Evolutionary conservation across 2,113 vertebrate species (phyloP), one percentile per base, ranked within the genome.

Genomic region (Carassius auratus): DNA sequence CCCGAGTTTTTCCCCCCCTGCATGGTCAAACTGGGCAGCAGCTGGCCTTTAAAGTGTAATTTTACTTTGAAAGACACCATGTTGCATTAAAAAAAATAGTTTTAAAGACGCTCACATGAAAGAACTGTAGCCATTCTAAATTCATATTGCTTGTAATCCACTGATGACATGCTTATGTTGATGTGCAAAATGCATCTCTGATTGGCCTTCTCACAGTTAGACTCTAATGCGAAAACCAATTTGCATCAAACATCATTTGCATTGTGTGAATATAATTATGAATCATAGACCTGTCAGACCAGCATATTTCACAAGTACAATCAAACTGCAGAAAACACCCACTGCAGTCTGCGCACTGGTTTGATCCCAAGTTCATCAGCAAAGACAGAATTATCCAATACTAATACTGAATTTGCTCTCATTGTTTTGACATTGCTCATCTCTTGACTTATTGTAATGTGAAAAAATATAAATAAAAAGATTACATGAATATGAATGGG

Each of bases 401-500:
- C 76, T 50, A 74, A 73, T 73, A 68, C 45, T 73, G 62, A 30
- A 76, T 84, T 66, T 83, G 61, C 59, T 42, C 48, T 48, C 48
- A 19, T 42, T 76, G 45, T 62, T 78, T 76, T 73, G 48, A 45
- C 61, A 69, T 52, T 73, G 21, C 26, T 80, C 48, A 38, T 38
- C 81, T 86, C 75, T 81, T 86, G 89, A 86, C 76, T 79, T 83
- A 83, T 42, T 86, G 73, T 88, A 85, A 80, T 84, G 52, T 76
- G 75, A 79, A 57, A 71, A 62, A 42, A 52, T 55, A 57, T 36
- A 33, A 76, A 36, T 4, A 5, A 36, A 36, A 36, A 36, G 4
- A 88, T 81, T 81, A 69, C 75, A 89, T 88, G 81, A 90, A 89
- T 89, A 89, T 89, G 86, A 86, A 88, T 87, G 61, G 76, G 45